Conservation (phyloP, 2,797 vertebrate genomes). For the Buphagus erythrorhynchus region DNA sequence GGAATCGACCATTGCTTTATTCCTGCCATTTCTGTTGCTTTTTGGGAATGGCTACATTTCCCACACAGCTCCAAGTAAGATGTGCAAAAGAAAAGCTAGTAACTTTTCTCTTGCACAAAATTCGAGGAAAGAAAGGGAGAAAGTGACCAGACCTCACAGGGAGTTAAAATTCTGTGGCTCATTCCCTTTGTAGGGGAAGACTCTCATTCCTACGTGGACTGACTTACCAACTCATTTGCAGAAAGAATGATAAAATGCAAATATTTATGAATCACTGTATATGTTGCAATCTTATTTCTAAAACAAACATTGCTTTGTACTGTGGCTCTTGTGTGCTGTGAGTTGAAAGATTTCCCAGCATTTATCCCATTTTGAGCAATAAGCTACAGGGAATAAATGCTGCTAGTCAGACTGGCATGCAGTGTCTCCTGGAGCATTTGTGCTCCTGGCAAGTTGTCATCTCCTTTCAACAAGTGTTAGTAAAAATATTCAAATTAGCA, state of each 20-base stretch:
- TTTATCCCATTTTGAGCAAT: neutral
- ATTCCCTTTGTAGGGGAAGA: neutral
- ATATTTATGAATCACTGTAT: slow-evolving; percentile 70
- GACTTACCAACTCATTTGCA: slow-evolving; percentile 59
- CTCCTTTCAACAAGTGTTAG: slow-evolving; percentile 39
- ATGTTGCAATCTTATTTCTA: slow-evolving; percentile 65
- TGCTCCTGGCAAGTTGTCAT: slow-evolving; percentile 24
- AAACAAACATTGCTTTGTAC: slow-evolving; percentile 56
- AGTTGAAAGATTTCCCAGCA: neutral
- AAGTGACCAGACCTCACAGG: slow-evolving; percentile 20
- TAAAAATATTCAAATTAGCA: slow-evolving; percentile 39
- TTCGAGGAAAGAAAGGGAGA: neutral
- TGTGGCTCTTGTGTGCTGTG: neutral
- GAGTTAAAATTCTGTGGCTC: slow-evolving; percentile 53
- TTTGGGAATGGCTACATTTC: neutral
- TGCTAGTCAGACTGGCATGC: neutral
- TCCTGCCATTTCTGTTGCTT: neutral
- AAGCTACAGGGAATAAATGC: slow-evolving; percentile 25
- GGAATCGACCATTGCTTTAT: neutral
- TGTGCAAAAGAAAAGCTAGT: neutral
- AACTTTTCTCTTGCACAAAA: neutral
- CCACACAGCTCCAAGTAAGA: neutral
- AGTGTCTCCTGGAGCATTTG: neutral
- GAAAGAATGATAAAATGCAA: slow-evolving; percentile 73
- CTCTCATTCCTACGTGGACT: neutral